phyloP scores from a whole-genome alignment of 2,113 vertebrate genomes.

The Rhegmatorhina hoffmannsi region DNA sequence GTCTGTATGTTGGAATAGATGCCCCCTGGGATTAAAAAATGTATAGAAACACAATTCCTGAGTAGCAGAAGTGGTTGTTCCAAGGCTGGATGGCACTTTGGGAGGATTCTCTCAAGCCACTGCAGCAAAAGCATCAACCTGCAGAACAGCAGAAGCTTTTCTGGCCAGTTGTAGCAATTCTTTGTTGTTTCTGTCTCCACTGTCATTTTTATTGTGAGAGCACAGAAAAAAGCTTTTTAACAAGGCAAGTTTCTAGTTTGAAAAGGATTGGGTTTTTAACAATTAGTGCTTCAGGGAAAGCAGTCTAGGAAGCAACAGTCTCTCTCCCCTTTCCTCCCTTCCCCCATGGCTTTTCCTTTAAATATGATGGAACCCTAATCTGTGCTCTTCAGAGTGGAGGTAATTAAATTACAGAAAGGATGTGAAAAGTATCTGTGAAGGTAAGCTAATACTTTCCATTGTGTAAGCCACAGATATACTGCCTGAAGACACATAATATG shows the following conservation, averaged over 20 bases:
- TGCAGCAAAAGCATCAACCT: background rate
- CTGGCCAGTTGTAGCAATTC: background rate
- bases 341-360: conserved; percentile 36
- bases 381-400: conserved; percentile 51
- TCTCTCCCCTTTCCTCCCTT: background rate
- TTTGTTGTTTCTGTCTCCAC: background rate
- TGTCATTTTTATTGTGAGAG: background rate
- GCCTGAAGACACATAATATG: conserved; percentile 55
- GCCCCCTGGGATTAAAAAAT: background rate
- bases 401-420: conserved; percentile 72
- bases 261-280: background rate
- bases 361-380: conserved; percentile 58
- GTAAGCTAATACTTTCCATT: conserved; percentile 69
- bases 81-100: background rate
- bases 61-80: background rate
- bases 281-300: background rate
- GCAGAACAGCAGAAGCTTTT: background rate
- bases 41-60: background rate
- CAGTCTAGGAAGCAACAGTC: background rate
- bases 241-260: background rate
- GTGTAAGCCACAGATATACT: conserved; percentile 58
- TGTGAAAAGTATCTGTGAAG: conserved; percentile 67
- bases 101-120: background rate
- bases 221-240: background rate
- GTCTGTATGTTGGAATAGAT: background rate